Evolutionary conservation across 2,113 vertebrate genomes (phyloP).

Genomic region (Cyprichromis sp.): DNA sequence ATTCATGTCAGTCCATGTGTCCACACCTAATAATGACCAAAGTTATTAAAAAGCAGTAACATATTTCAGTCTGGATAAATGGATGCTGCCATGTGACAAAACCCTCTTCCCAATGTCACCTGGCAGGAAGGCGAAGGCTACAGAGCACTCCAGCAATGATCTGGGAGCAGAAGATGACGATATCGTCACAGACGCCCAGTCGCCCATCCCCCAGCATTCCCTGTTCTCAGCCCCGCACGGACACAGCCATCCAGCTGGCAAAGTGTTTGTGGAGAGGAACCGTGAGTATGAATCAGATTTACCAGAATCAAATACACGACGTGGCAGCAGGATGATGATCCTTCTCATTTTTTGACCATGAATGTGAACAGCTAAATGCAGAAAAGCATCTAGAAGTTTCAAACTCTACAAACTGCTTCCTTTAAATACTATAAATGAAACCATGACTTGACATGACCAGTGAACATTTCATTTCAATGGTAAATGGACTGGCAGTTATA

Average conservation of each 20-base stretch:
- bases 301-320: accelerated
- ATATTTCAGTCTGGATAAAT: not conserved
- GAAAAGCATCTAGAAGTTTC: not conserved
- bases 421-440: not conserved
- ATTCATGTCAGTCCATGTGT: not conserved
- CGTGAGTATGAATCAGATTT: conserved; percentile 70
- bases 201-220: conserved; percentile 70
- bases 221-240: conserved; percentile 81
- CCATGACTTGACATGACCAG: not conserved
- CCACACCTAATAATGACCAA: not conserved
- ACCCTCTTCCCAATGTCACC: not conserved
- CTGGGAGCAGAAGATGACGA: conserved; percentile 85
- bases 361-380: not conserved
- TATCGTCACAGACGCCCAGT: conserved; percentile 72
- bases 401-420: not conserved
- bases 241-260: conserved; percentile 82
- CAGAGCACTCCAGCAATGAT: conserved; percentile 71
- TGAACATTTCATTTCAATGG: not conserved
- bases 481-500: not conserved
- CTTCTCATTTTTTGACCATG: not conserved
- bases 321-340: not conserved
- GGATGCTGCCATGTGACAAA: not conserved
- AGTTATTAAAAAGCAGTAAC: not conserved
- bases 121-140: conserved; percentile 74
- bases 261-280: conserved; percentile 88